Evolutionary conservation across 2,888 invertebrate genomes (phyloP), one percentile per base, ranked within the genome.

Genomic region (Spialia ferax): DNA sequence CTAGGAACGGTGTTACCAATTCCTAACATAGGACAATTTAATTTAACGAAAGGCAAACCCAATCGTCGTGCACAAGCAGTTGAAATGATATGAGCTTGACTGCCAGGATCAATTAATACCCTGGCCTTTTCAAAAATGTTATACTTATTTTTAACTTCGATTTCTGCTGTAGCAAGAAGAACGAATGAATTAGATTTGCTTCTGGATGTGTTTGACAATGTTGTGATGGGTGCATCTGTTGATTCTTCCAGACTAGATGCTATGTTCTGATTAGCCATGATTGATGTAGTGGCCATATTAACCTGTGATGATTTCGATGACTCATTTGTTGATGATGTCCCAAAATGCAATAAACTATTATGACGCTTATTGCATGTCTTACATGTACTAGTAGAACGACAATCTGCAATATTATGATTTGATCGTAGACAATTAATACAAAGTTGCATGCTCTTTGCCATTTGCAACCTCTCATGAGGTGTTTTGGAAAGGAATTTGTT

Each of bases 261-360:
- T 42, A 42, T 1, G 42, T 42, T 42, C 42, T 42, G 42, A 42
- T 42, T 42, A 4, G 42, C 42, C 42, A 42, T 42, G n/a, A 42
- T 42, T 42, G 42, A 42, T 42, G 42, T 42, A 42, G 42, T 42
- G 42, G 42, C 42, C 42, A 42, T 42, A 42, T 42, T 42, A 42
- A 42, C 42, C 42, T 42, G 42, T 18, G 22, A 55, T 23, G 62
- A 66, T 32, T 42, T 74, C 50, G 65, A 76, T 38, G 68, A 64
- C 3, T 48, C 61, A 15, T 6, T 63, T 74, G 42, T 42, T 42
- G 42, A 42, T 42, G 42, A 42, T 7, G 42, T 42, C 6, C 42
- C 42, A 42, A 42, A 42, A 42, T 42, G 42, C 15, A 42, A n/a
- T 42, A 42, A 42, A 42, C 42, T 42, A 42, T 42, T 42, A 42